Percentiles rank a stretch among this genome's conserved stretches.
These are phyloP conservation scores for Conops quadrifasciatus DNA, from an alignment of 2,888 invertebrate genomes.

Conservation along the genomic window DNA sequence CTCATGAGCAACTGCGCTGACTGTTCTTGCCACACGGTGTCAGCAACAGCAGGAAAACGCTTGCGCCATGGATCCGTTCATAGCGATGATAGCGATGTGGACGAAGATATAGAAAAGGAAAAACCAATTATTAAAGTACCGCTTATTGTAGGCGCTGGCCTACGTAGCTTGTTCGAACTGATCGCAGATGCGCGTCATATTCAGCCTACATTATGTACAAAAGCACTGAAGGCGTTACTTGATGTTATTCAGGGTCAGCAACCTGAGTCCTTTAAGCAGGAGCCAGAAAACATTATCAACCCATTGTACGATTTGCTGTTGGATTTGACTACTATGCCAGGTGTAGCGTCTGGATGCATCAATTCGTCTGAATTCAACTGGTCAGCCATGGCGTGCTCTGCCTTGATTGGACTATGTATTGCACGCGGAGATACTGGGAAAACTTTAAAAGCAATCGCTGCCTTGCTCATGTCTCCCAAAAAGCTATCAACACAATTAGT, in stretches of 20 bases:
- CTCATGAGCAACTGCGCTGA: slow-evolving; percentile 58
- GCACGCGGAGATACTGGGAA: slow-evolving; percentile 93
- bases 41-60: slow-evolving; percentile 52
- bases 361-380: slow-evolving; percentile 70
- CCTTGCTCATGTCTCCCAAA: slow-evolving; percentile 85
- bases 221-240: slow-evolving; percentile 85
- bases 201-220: slow-evolving; percentile 87
- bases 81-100: slow-evolving; percentile 67
- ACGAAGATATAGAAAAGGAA: slow-evolving; percentile 68
- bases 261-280: slow-evolving; percentile 63
- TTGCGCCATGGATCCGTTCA: slow-evolving; percentile 57
- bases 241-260: slow-evolving; percentile 81
- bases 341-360: slow-evolving; percentile 63
- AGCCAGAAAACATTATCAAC: slow-evolving; percentile 71
- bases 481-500: slow-evolving; percentile 81
- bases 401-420: slow-evolving; percentile 89
- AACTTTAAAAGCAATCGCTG: slow-evolving; percentile 84
- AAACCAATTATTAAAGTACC: slow-evolving; percentile 67
- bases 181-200: slow-evolving; percentile 85
- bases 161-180: slow-evolving; percentile 88
- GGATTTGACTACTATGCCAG: slow-evolving; percentile 80
- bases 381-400: slow-evolving; percentile 90
- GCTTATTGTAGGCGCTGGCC: slow-evolving; percentile 80
- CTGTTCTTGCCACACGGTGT: slow-evolving; percentile 57
- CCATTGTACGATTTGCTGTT: slow-evolving; percentile 85